Evolutionary conservation across 1,140 invertebrate species (phyloP), one percentile per base, ranked within the genome.

Genomic region (Caenorhabditis latens): DNA sequence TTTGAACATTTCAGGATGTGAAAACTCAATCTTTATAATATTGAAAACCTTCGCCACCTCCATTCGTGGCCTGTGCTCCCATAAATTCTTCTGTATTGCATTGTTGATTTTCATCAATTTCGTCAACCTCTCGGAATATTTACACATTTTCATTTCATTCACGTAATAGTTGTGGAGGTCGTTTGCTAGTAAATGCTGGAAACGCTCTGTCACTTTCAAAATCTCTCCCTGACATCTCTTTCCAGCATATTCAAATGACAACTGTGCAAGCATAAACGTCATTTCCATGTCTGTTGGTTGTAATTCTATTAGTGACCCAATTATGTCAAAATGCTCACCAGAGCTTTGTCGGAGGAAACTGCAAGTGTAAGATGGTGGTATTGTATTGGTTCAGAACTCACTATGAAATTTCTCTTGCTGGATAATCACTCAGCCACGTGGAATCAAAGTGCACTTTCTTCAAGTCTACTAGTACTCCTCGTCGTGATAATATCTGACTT

Each of bases 21-120:
- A 71, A 71, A 71, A 71, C 19, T 71, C 65, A n/a, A 71, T 71
- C n/a, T 71, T 71, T 5, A 71, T 71, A 43, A 71, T 71, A 43
- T 71, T 71, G 46, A 71, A 71, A 3, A 71, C 8, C 65, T 71
- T 71, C 40, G 65, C 65, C 65, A 71, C 65, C 42, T 71, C 65
- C 65, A 71, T 71, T 14, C 42, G 43, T 4, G 65, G 65, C 65
- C 65, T 11, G n/a, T 71, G 65, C 40, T 71, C 65, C 65, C 65
- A 71, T 43, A 71, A 19, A 46, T 71, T 71, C 65, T 71, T 71
- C 65, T 71, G 65, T 32, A 71, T 71, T 42, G 65, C 13, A 46
- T 71, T 71, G 19, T 71, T 71, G 21, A 71, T 71, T 46, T 71
- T 71, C 65, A 71, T 71, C 40, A 71, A 11, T 46, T 71, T 71